phyloP scores from a whole-genome alignment of 2,797 vertebrate species.

The Gymnoscopelus microlampas region DNA sequence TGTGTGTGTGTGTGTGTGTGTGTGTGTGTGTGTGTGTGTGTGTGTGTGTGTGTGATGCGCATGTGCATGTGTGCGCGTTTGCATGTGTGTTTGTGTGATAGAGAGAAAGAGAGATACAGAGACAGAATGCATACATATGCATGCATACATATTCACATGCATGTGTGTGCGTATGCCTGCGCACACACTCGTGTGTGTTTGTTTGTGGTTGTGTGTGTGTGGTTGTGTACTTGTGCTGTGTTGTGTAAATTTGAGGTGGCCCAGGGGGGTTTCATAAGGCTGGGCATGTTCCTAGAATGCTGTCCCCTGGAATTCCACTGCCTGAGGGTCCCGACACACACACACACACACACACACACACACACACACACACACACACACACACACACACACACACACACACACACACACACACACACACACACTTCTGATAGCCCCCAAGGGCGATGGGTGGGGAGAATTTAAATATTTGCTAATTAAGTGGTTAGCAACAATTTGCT shows the following conservation, averaged over 20 bases:
- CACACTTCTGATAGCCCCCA: neutral
- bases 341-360: slow-evolving; percentile 5
- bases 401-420: slow-evolving; percentile 18
- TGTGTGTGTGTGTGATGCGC: too few species aligned
- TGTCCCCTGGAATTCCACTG: slow-evolving; percentile 72
- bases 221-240: slow-evolving; percentile 46
- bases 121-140: too few species aligned
- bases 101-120: too few species aligned
- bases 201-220: slow-evolving; percentile 38
- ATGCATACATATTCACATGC: too few species aligned
- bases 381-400: slow-evolving; percentile 34
- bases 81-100: too few species aligned
- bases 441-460: neutral
- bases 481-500: slow-evolving; percentile 56
- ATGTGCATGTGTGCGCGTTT: too few species aligned
- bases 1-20: too few species aligned
- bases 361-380: neutral
- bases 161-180: too few species aligned
- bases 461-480: slow-evolving; percentile 54
- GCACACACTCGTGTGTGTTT: too few species aligned
- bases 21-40: slow-evolving; percentile 11
- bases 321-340: slow-evolving; percentile 54
- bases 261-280: slow-evolving; percentile 62
- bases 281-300: slow-evolving; percentile 73
- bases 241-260: slow-evolving; percentile 65